These are phyloP conservation scores for Anabas testudineus DNA, from an alignment of 2,797 vertebrate genomes.

Conservation along the genomic window DNA sequence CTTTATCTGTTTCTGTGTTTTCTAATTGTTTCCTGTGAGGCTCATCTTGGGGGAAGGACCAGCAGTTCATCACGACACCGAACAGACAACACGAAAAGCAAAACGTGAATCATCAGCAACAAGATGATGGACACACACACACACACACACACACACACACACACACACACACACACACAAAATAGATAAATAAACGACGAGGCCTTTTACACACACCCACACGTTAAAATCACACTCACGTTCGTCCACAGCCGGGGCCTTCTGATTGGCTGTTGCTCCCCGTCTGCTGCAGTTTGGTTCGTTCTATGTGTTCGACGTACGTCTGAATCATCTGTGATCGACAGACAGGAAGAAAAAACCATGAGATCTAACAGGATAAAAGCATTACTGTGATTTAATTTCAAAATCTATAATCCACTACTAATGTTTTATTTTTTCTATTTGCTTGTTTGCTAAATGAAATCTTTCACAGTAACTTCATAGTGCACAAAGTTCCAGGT, in stretches of 20 bases:
- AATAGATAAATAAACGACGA: no score
- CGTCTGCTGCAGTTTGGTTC: conserved; percentile 95
- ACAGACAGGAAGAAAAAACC: neutral
- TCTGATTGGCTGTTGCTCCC: conserved; percentile 92
- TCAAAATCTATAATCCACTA: conserved; percentile 3
- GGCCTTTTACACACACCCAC: conserved; percentile 5
- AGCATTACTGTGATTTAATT: neutral
- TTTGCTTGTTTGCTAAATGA: no score
- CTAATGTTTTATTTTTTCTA: neutral
- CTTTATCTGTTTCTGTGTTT: no score
- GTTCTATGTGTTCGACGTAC: conserved; percentile 96
- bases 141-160: conserved; percentile 51
- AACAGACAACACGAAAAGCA: conserved; percentile 17
- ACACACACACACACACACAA: conserved; percentile 54
- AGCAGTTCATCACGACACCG: no score
- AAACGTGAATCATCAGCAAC: conserved; percentile 35
- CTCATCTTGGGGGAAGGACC: conserved; percentile 9
- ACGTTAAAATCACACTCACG: conserved; percentile 83
- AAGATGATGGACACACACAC: conserved; percentile 14
- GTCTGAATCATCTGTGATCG: conserved; percentile 96
- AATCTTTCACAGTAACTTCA: no score
- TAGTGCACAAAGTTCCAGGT: no score
- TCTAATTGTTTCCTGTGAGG: conserved; percentile 12
- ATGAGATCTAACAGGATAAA: no score
- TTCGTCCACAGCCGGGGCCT: conserved; percentile 89